Evolutionary conservation across 2,113 vertebrate genomes (phyloP), one percentile per base, ranked within the genome.

Genomic region (Bolborhynchus lineola): DNA sequence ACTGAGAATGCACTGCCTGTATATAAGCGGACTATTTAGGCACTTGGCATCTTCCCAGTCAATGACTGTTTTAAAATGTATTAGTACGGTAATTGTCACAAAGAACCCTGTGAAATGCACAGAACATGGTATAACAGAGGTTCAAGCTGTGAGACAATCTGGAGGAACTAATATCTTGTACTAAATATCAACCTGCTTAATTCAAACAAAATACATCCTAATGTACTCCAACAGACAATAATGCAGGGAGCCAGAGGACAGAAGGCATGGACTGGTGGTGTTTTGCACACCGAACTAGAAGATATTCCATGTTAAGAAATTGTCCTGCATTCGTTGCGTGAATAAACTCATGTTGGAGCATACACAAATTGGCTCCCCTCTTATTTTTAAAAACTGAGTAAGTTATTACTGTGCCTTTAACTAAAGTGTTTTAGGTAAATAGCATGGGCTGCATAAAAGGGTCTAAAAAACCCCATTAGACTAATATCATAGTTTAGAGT

Each of bases 71-170:
- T 93, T 90, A 88, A 90, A 90, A 95, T 90, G 86, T 95, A 95
- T 97, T 95, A 96, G 86, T 91, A 97, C 86, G 91, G 90, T 95
- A 97, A 96, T 97, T 95, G 93, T 95, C 90, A 92, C 52, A 46
- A 84, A 94, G 95, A 97, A 90, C 75, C 64, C 90, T 74, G 90
- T 68, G 93, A 97, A 97, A 95, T 0, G 82, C 92, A 92, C 28
- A 57, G 86, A 96, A 94, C 83, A 64, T 3, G 12, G 91, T 53
- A 50, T 33, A 95, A 97, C 95, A 95, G 93, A 96, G 92, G 93
- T 93, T 97, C 95, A 97, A 97, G 95, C 97, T 97, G 96, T 95
- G 97, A 97, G 87, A 96, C 97, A 96, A 97, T 96, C 95, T 97
- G 97, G 94, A 96, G 74, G 96, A 95, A 80, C 91, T 64, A 94